Evolutionary conservation across 2,888 invertebrate genomes (phyloP), one percentile per base, ranked within the genome.

Genomic region (Drosophila limbata): DNA sequence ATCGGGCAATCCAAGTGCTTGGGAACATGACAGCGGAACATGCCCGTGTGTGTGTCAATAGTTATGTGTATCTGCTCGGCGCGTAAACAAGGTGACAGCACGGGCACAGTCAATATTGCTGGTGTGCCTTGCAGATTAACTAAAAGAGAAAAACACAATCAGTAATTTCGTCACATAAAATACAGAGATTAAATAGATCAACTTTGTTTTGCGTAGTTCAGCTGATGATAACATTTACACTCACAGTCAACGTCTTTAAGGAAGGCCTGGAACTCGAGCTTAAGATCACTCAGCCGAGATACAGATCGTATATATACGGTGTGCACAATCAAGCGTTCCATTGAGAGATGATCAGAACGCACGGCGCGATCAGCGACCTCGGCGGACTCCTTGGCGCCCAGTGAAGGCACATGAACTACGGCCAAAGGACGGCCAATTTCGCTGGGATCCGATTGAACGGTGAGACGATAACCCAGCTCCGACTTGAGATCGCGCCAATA

Each of bases 31-130:
- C 97, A 97, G 76, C 98, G 96, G 84, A 97, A 94, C 93, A 97
- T 96, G 0, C 99, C 99, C 8, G 97, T 97, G 92, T 98, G 98
- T 35, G 98, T 97, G 92, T 98, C 98, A 55, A 99, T 98, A 28
- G 98, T 97, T 66, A 99, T 96, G 66, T 98, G 94, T 75, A 99
- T 94, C 92, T 97, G 96, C 92, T 99, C 98, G 0, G 98, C 98
- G 77, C 97, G 94, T 88, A 98, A 94, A 91, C 98, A 98, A 25
- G 98, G 98, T 81, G 96, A 95, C 56, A 98, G 94, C 75, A 98
- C 95, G 1, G 98, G 97, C 64, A 98, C 96, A 28, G 97, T 97
- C 70, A 99, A 94, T 84, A 98, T 97, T 66, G 98, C 97, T 33
- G 99, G 98, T 75, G 98, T 97, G 31, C 98, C 98, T 93, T 96